Evolutionary conservation across 1,140 invertebrate species (phyloP).

Genomic region (Aleiodes sp.): DNA sequence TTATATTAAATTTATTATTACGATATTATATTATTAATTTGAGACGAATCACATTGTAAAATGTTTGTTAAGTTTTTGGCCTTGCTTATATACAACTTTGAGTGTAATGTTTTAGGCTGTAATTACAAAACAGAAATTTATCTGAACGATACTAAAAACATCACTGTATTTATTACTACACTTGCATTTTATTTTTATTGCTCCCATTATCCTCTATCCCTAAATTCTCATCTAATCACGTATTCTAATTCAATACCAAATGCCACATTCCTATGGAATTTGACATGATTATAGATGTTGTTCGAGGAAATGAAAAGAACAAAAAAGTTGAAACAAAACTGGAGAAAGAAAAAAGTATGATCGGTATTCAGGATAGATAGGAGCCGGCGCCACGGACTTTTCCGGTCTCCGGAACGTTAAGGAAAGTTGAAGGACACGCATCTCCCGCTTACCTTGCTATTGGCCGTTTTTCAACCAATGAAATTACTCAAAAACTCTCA

Average conservation of each 20-base stretch:
- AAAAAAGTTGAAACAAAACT: too few relatives aligned
- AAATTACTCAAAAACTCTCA: too few relatives aligned
- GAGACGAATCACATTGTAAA: slow-evolving; percentile 58
- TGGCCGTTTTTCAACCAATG: too few relatives aligned
- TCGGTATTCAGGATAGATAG: too few relatives aligned
- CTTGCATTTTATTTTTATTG: slow-evolving; percentile 22
- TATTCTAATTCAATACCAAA: neutral
- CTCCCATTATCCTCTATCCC: too few relatives aligned
- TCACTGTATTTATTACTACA: slow-evolving; percentile 15
- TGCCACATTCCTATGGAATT: neutral
- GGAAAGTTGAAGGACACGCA: too few relatives aligned
- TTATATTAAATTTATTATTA: slow-evolving; percentile 41
- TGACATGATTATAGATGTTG: neutral
- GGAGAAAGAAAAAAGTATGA: too few relatives aligned
- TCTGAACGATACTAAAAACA: slow-evolving; percentile 50
- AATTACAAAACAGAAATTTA: slow-evolving; percentile 58
- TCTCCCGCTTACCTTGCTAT: too few relatives aligned
- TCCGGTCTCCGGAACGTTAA: too few relatives aligned
- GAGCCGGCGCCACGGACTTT: too few relatives aligned
- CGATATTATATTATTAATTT: slow-evolving; percentile 59
- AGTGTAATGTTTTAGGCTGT: slow-evolving; percentile 64
- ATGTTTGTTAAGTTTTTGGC: slow-evolving; percentile 68
- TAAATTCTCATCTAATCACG: too few relatives aligned
- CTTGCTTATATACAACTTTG: slow-evolving; percentile 62
- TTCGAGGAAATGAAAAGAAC: too few relatives aligned